Evolutionary conservation across 2,888 invertebrate genomes (phyloP).

Genomic region (Sinotaia quadrata): DNA sequence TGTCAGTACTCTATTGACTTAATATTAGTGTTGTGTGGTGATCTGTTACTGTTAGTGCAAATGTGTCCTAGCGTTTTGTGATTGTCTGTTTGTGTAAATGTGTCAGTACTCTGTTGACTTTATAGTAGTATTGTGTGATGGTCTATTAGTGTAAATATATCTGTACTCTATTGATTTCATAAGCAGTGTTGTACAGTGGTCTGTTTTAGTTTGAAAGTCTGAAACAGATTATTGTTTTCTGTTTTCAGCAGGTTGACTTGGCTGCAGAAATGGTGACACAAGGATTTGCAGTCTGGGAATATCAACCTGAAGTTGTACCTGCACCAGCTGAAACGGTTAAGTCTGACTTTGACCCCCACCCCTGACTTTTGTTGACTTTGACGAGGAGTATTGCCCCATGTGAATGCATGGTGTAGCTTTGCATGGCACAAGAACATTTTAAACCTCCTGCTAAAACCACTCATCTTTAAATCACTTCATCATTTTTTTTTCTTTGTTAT

Average conservation of each 20-base stretch:
- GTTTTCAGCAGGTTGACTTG: slow-evolving; percentile 76
- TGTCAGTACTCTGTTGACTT: neutral
- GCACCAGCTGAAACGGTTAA: slow-evolving; percentile 20
- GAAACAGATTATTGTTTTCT: neutral
- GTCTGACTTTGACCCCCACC: slow-evolving; percentile 6
- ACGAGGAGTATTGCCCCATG: too few species aligned
- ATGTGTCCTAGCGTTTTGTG: too few species aligned
- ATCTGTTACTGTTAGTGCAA: too few species aligned
- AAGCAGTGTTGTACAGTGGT: too few species aligned
- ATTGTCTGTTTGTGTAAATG: neutral
- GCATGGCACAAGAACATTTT: too few species aligned
- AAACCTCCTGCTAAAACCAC: too few species aligned
- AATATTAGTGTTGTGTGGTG: neutral
- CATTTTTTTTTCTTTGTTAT: too few species aligned
- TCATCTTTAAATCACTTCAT: too few species aligned
- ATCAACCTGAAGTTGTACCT: slow-evolving; percentile 1
- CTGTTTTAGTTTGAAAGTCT: neutral
- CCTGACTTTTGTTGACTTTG: too few species aligned
- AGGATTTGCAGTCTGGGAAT: slow-evolving; percentile 29
- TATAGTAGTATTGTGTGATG: neutral
- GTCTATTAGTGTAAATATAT: too few species aligned
- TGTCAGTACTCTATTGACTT: neutral
- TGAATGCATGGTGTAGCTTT: too few species aligned
- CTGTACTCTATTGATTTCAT: too few species aligned
- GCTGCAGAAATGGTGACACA: slow-evolving; percentile 76